Percentiles rank a stretch among this genome's conserved stretches.
phyloP scores from a whole-genome alignment of 2,113 vertebrate species.

The Carassius gibelio region DNA sequence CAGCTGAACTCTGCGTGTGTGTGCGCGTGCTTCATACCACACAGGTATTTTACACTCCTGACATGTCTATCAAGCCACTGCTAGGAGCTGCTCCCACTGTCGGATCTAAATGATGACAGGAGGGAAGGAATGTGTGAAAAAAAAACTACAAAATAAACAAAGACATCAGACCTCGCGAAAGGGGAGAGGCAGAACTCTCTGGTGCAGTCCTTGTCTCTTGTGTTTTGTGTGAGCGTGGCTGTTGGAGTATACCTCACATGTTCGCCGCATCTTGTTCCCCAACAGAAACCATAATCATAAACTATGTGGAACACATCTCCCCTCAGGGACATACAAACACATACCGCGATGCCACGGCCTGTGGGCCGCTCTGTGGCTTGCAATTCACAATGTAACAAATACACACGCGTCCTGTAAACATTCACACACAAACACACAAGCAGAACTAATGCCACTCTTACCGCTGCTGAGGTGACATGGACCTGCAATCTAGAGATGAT shows the following conservation, averaged over 20 bases:
- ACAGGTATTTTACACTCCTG: slow-evolving; percentile 45
- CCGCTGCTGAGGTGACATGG: slow-evolving; percentile 15
- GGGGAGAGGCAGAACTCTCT: slow-evolving; percentile 7
- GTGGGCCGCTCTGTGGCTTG: background rate
- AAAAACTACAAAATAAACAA: slow-evolving; percentile 47
- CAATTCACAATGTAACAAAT: slow-evolving; percentile 19
- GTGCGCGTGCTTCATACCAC: slow-evolving; percentile 28
- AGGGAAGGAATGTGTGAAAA: slow-evolving; percentile 7
- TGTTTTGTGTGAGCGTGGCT: slow-evolving; percentile 16
- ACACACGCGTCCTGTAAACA: slow-evolving; percentile 7
- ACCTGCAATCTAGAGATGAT: slow-evolving; percentile 22
- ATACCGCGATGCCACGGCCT: background rate
- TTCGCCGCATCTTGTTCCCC: slow-evolving; percentile 28
- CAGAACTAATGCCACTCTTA: slow-evolving; percentile 23
- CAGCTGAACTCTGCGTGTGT: slow-evolving; percentile 35
- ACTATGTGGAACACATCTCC: slow-evolving; percentile 42
- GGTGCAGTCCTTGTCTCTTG: background rate
- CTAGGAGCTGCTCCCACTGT: slow-evolving; percentile 43
- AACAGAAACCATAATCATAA: slow-evolving; percentile 32
- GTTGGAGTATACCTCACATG: background rate
- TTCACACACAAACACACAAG: slow-evolving; percentile 26
- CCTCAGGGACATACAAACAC: slow-evolving; percentile 23
- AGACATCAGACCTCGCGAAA: slow-evolving; percentile 41
- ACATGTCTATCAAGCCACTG: slow-evolving; percentile 51
- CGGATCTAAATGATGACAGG: slow-evolving; percentile 44